Evolutionary conservation across 2,797 vertebrate genomes (phyloP), one percentile per base, ranked within the genome.

Genomic region (Enteromius anoplus): DNA sequence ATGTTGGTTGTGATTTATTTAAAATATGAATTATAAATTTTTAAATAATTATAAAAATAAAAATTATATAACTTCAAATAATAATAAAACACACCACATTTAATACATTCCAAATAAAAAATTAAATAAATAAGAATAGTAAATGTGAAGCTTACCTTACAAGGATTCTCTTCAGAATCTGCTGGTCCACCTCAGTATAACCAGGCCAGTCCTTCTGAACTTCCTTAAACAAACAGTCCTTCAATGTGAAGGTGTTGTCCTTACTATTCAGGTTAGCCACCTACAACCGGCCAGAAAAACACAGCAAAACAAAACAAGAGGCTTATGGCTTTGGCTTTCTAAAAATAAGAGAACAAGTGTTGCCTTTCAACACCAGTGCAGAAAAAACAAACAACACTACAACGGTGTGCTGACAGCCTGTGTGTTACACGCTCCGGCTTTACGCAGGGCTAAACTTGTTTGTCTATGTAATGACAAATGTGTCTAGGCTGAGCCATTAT

Each of bases 171-270:
- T 97, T 98, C 77, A 99, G 93, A 89, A 98, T 92, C 89, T 98
- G 98, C 90, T 97, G 98, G 90, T 99, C 98, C 77, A 96, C 96
- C 85, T 99, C 97, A 0, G 96, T 97, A 93, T 99, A 99, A 88
- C 98, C 97, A 0, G 97, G 96, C 98, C 98, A 99, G 89, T 98
- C 96, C 89, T 95, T 97, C 92, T 98, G 97, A 86, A 99, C 92
- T 3, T 98, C 97, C 81, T 97, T 97, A 93, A 96, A 98, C 66
- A 97, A 91, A 88, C 93, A 91, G 85, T 98, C 97, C 91, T 97
- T 97, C 91, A 99, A 94, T 0, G 97, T 98, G 92, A 96, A 99
- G 5, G 97, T 96, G 91, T 95, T 95, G 85, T 99, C 98, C 93
- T 92, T 97, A 90, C 93, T 92, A 84, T 94, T 98, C 87, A 97